Evolutionary conservation across 2,888 invertebrate genomes (phyloP), one percentile per base, ranked within the genome.

Genomic region (Rhagium mordax): DNA sequence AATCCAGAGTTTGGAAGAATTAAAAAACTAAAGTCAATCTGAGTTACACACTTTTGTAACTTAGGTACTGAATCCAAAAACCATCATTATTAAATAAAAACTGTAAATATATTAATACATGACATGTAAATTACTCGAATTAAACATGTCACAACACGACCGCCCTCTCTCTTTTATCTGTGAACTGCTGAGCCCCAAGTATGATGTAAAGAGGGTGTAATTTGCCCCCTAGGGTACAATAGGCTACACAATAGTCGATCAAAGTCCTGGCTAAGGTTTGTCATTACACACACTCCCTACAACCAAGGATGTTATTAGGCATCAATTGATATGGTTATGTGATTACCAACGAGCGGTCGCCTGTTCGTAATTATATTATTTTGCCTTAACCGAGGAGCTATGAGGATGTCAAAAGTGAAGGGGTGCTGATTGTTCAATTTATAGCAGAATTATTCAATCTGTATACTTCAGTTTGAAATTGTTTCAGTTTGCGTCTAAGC

Each of bases 271-370:
- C 81, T 78, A 84, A 84, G 83, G 83, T 83, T 83, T 83, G 83
- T 86, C 84, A 86, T 86, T 86, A 85, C 83, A 80, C 72, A 78
- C 74, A 75, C 65, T 72, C 78, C 79, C 80, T 79, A 82, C 81
- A 71, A 78, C 74, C 77, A 80, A 84, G 84, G 85, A 85, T 86
- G 85, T 87, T 87, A 87, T 87, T 87, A 87, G 86, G 86, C 87
- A 86, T 86, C 86, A 86, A 86, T 87, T 87, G 87, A 87, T 87
- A 87, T 84, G 86, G 86, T 87, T 87, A 87, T 87, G 86, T 86
- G 84, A 87, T 87, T 87, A 87, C 80, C 79, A 82, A 79, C 77
- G 79, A 79, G 83, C 82, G 83, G 83, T 83, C 83, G 79, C 78
- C 78, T 78, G 80, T 76, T 69, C 75, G 79, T 84, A 84, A 84